Percentiles rank a stretch among this genome's conserved stretches.
Evolutionary conservation across 2,888 invertebrate species (phyloP).

Genomic region (Dilophus febrilis): DNA sequence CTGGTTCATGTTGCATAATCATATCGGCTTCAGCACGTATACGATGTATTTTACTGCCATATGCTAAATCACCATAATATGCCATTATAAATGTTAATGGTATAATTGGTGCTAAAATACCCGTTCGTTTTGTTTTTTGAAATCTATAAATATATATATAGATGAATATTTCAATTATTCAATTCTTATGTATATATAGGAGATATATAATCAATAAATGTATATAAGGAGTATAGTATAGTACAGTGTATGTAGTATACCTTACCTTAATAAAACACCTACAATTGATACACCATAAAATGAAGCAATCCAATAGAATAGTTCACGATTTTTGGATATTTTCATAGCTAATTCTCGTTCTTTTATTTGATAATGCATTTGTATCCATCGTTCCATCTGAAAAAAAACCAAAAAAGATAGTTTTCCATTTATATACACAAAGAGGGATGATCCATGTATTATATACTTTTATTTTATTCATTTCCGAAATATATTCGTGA

Average conservation of each 20-base stretch:
- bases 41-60: conserved; percentile 58
- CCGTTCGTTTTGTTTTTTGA: conserved; percentile 40
- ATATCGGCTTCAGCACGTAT: conserved; percentile 66
- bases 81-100: conserved; percentile 53
- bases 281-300: conserved; percentile 44
- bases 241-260: too few species aligned
- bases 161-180: too few species aligned
- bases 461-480: conserved; percentile 44
- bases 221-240: too few species aligned
- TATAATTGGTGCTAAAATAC: conserved; percentile 45
- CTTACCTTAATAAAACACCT: conserved; percentile 36
- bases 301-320: conserved; percentile 52
- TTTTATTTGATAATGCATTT: conserved; percentile 62
- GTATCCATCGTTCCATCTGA: conserved; percentile 62
- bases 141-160: conserved; percentile 37
- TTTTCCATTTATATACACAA: conserved; percentile 5
- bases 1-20: conserved; percentile 56
- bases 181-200: too few species aligned
- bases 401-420: conserved; percentile 13
- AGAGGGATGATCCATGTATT: neutral
- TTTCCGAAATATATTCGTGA: conserved; percentile 24
- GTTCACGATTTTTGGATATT: conserved; percentile 51
- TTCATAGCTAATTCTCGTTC: conserved; percentile 54
- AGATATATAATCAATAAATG: too few species aligned
- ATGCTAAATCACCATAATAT: conserved; percentile 60